These are phyloP conservation scores for Catharus fuscescens DNA, from an alignment of 2,113 vertebrate species.

Conservation along the genomic window DNA sequence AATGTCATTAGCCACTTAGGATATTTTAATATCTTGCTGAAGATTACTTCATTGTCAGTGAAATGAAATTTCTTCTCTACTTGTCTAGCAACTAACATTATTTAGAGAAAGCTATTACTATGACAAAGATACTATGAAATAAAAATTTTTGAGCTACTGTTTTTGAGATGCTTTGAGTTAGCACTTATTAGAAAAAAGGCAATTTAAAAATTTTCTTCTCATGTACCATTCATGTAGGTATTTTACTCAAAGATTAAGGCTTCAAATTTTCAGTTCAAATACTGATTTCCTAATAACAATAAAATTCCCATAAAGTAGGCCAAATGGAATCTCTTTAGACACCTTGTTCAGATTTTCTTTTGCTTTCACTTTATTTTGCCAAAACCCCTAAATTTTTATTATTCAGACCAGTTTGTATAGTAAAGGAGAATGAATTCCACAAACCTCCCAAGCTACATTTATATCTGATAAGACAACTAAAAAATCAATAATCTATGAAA, in stretches of 20 bases:
- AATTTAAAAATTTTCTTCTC: background rate
- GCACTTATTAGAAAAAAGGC: background rate
- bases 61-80: background rate
- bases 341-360: background rate
- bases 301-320: background rate
- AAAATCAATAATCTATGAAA: background rate
- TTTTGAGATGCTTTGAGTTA: background rate
- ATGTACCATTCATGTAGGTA: background rate
- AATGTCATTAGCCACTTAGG: slow-evolving; percentile 8
- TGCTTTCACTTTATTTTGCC: background rate
- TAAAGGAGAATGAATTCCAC: background rate
- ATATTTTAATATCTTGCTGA: slow-evolving; percentile 5
- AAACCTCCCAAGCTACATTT: background rate
- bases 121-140: background rate
- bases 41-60: slow-evolving; percentile 20
- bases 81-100: background rate
- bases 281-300: background rate
- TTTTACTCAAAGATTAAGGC: background rate
- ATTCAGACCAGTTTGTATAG: background rate
- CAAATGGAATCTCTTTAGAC: background rate
- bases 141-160: background rate
- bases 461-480: background rate
- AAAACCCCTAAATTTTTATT: background rate
- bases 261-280: background rate
- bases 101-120: background rate